Evolutionary conservation across 2,888 invertebrate genomes (phyloP), one percentile per base, ranked within the genome.

Genomic region (Lithophane leautieri): DNA sequence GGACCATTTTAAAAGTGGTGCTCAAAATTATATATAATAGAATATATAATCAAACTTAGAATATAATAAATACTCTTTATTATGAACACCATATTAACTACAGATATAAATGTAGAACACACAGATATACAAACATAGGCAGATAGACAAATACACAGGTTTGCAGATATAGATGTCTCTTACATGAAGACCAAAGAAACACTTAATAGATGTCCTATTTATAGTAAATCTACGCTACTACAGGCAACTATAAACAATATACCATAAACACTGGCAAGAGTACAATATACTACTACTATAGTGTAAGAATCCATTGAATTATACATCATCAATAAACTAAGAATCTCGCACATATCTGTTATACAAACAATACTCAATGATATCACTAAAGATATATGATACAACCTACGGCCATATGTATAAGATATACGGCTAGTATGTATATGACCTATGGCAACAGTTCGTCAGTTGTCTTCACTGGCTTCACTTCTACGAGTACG

Each of bases 371-470:
- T 54, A 52, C 40, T 68, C 44, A 34, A 70, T 56, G 42, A 63
- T 58, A 60, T 11, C 28, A 47, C 58, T 52, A 58, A 22, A 77
- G 66, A 61, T 54, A n/a, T 40, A 50, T 61, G 47, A 81, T n/a
- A n/a, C n/a, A n/a, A n/a, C n/a, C n/a, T n/a, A n/a, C n/a, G n/a
- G n/a, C n/a, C n/a, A n/a, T n/a, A n/a, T n/a, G n/a, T n/a, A n/a
- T n/a, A n/a, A n/a, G n/a, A n/a, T n/a, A n/a, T n/a, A n/a, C n/a
- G n/a, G n/a, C n/a, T n/a, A n/a, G n/a, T n/a, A n/a, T n/a, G n/a
- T n/a, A n/a, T 40, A 50, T 61, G 47, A 81, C 81, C 81, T 81
- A 81, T 72, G 72, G 19, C 82, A 81, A 82, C 22, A 58, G 34
- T 25, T 25, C n/a, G 12, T 72, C 7, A 42, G 52, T 77, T 70